Conservation (phyloP, 1,140 invertebrate species). For the Philotrypesis tridentata region DNA sequence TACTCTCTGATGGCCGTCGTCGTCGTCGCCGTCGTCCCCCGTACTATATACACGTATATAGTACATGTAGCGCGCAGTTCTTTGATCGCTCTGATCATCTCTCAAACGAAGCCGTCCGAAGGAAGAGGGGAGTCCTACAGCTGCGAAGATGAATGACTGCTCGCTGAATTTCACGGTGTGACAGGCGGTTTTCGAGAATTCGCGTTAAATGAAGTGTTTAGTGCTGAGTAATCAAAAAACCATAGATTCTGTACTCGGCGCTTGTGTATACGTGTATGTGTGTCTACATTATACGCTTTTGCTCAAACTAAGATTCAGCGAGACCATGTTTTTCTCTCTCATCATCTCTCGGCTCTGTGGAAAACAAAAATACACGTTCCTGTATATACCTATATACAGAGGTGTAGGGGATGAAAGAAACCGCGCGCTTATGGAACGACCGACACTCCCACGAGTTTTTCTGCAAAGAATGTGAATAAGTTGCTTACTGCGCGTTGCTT, state of each 20-base stretch:
- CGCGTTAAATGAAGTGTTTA: constrained; percentile 49
- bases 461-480: constrained; percentile 3
- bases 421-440: background rate
- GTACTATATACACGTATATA: background rate
- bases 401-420: background rate
- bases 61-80: background rate
- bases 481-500: too few relatives aligned
- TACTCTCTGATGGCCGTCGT: too few relatives aligned
- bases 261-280: background rate
- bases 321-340: background rate
- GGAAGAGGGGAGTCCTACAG: background rate
- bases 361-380: constrained; percentile 5
- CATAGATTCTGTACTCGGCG: background rate
- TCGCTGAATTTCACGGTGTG: constrained; percentile 48
- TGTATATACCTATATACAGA: background rate
- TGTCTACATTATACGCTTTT: too few relatives aligned
- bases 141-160: constrained; percentile 35
- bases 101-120: background rate
- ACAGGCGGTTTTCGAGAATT: constrained; percentile 44
- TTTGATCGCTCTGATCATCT: constrained; percentile 17
- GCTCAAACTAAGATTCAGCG: background rate
- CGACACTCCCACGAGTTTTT: constrained; percentile 22
- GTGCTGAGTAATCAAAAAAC: constrained; percentile 50
- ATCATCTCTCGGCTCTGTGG: background rate
- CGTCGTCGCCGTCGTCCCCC: too few relatives aligned